Conservation (phyloP, 2,888 invertebrate genomes). For the Seladonia tumulorum region DNA sequence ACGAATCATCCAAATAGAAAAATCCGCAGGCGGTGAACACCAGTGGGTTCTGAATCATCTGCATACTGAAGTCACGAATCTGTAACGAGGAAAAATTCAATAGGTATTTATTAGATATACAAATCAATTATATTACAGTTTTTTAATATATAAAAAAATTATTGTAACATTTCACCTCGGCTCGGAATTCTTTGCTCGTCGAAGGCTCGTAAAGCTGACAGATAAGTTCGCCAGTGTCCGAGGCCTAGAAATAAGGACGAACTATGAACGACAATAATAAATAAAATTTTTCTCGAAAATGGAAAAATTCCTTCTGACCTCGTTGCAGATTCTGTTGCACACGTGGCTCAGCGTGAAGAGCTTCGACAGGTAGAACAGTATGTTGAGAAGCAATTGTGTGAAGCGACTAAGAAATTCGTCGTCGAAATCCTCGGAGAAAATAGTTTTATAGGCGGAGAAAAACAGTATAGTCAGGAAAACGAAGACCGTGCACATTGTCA, state of each 20-base stretch:
- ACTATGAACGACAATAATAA: neutral
- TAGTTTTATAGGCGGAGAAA: constrained; percentile 59
- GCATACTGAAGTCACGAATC: constrained; percentile 76
- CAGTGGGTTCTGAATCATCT: constrained; percentile 75
- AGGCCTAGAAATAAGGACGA: constrained; percentile 58
- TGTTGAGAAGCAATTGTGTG: constrained; percentile 36
- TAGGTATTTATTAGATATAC: too few species aligned
- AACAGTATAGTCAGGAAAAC: constrained; percentile 63
- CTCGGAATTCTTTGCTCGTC: constrained; percentile 67
- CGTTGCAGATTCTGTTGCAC: constrained; percentile 59
- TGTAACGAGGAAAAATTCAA: constrained; percentile 31
- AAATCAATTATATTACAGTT: too few species aligned
- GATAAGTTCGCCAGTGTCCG: constrained; percentile 73
- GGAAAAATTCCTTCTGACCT: constrained; percentile 51
- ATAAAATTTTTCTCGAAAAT: neutral
- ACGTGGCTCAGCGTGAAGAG: constrained; percentile 57
- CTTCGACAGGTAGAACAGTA: constrained; percentile 48
- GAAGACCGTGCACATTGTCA: constrained; percentile 63
- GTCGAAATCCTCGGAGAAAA: neutral
- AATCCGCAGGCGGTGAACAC: constrained; percentile 75
- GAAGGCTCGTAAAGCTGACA: constrained; percentile 75
- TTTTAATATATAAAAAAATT: too few species aligned
- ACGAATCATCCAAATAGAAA: constrained; percentile 71
- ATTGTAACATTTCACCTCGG: constrained; percentile 61
- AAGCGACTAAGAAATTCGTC: neutral